These are phyloP conservation scores for Suncus etruscus DNA, from an alignment of 2,113 vertebrate species.

Conservation along the genomic window DNA sequence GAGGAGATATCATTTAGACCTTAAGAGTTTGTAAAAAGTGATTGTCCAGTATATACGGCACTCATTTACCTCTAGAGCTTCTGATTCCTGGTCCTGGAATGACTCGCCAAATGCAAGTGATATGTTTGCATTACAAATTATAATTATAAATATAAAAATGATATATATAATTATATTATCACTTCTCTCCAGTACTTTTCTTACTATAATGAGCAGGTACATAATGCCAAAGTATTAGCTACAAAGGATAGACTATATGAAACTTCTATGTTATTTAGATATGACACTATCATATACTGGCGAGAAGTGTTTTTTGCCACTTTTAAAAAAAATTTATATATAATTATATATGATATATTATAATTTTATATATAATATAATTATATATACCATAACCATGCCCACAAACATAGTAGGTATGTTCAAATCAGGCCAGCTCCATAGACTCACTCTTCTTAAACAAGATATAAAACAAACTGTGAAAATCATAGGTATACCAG, in stretches of 20 bases:
- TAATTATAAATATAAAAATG: no score
- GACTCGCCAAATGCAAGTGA: not conserved
- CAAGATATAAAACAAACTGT: not conserved
- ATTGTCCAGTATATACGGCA: not conserved
- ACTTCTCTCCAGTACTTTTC: not conserved
- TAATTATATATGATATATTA: no score
- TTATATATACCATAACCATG: no score
- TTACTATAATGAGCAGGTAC: not conserved
- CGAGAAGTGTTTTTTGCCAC: no score
- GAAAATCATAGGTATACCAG: no score
- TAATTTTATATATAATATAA: no score
- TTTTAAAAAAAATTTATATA: no score
- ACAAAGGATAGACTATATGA: not conserved
- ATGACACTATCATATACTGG: not conserved
- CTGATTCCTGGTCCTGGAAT: not conserved
- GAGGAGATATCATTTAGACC: not conserved
- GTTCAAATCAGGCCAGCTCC: no score
- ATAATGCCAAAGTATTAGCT: constrained; percentile 28
- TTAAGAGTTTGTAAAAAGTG: not conserved
- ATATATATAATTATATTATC: not conserved
- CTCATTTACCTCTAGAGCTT: not conserved
- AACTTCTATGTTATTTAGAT: not conserved
- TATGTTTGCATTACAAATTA: not conserved
- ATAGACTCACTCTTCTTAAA: no score
- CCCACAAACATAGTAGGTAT: no score